These are phyloP conservation scores for Rana temporaria DNA, from an alignment of 2,113 vertebrate genomes.

Conservation along the genomic window DNA sequence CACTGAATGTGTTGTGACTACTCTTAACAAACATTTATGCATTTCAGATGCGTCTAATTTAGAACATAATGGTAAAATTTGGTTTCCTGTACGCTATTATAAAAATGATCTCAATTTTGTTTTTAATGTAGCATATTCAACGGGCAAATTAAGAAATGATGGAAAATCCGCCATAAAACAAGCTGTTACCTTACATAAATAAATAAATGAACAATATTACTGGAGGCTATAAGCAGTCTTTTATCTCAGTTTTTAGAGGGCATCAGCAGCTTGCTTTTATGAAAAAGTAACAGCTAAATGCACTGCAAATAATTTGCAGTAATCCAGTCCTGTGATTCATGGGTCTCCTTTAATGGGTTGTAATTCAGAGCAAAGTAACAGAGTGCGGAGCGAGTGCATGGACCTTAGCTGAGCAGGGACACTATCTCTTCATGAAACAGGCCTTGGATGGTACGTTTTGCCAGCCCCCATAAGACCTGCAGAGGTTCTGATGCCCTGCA, in stretches of 20 bases:
- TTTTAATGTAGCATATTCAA: constrained; percentile 66
- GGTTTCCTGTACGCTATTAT: constrained; percentile 42
- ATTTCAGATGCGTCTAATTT: constrained; percentile 34
- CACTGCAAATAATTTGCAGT: constrained; percentile 91
- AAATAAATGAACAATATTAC: constrained; percentile 81
- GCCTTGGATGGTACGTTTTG: constrained; percentile 82
- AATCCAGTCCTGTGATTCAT: constrained; percentile 90
- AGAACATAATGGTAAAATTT: constrained; percentile 28
- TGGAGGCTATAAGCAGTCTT: constrained; percentile 78
- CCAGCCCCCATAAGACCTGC: constrained; percentile 82
- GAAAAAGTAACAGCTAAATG: constrained; percentile 89
- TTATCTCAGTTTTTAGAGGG: constrained; percentile 86
- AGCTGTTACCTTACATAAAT: constrained; percentile 75
- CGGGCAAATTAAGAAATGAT: constrained; percentile 70
- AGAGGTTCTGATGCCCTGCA: constrained; percentile 91
- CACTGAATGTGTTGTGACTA: constrained; percentile 10
- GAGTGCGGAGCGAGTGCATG: constrained; percentile 80
- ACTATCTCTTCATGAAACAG: constrained; percentile 86
- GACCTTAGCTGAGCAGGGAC: constrained; percentile 79
- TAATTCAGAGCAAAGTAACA: constrained; percentile 83
- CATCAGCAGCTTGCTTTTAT: constrained; percentile 87
- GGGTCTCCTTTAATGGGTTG: constrained; percentile 88
- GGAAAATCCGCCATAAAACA: constrained; percentile 73
- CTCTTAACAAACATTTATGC: constrained; percentile 44
- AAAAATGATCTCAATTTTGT: constrained; percentile 34